Evolutionary conservation across 2,888 invertebrate genomes (phyloP).

Genomic region (Drosophila setosimentum): DNA sequence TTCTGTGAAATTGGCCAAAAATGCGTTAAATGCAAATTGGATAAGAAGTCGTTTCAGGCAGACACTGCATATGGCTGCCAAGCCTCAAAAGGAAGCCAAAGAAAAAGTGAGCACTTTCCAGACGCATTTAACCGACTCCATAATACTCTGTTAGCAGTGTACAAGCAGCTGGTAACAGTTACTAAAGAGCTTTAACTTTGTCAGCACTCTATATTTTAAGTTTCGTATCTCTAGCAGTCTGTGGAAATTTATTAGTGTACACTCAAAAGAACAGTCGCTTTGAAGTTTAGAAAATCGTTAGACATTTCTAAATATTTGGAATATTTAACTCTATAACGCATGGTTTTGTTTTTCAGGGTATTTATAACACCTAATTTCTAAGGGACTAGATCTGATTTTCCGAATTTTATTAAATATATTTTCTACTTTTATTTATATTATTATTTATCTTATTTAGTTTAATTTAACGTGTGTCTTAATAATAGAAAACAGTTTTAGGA

Average conservation of each 20-base stretch:
- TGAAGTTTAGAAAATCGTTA: no score
- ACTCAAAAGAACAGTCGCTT: no score
- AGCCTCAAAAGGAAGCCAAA: conserved; percentile 12
- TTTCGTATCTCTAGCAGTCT: background rate
- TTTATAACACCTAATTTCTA: no score
- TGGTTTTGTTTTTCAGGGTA: no score
- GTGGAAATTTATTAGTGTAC: background rate
- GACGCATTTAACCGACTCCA: background rate
- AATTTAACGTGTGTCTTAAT: no score
- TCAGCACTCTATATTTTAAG: background rate
- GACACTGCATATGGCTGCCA: conserved; percentile 60
- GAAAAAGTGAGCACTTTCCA: background rate
- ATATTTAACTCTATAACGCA: no score
- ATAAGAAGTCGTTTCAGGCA: conserved; percentile 72
- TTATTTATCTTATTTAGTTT: no score
- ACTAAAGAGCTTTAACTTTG: background rate
- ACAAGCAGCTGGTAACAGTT: background rate
- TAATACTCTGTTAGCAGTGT: background rate
- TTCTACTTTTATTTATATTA: no score
- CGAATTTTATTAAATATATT: no score
- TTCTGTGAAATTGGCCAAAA: conserved; percentile 65
- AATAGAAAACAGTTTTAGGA: no score
- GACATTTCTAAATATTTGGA: no score
- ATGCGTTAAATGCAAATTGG: conserved; percentile 82
- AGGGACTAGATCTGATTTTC: background rate